phyloP scores from a whole-genome alignment of 2,797 vertebrate species.

The Ctenopoma multispine region DNA sequence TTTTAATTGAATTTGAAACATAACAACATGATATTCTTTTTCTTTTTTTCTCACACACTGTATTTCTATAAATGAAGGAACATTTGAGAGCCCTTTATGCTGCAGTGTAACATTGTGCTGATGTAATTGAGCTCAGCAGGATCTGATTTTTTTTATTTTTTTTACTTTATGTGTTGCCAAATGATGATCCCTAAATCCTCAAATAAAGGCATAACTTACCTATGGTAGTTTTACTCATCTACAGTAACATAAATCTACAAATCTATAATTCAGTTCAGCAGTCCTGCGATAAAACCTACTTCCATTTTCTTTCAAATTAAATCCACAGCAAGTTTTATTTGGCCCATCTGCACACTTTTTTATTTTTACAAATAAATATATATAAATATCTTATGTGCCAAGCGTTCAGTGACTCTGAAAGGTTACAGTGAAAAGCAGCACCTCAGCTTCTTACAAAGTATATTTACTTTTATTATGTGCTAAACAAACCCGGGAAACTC shows the following conservation, averaged over 20 bases:
- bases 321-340: conserved; percentile 1
- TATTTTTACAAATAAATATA: not conserved
- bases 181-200: too few relatives aligned
- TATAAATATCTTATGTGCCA: not conserved
- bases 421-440: not conserved
- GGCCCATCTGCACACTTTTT: not conserved
- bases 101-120: not conserved
- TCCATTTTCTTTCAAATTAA: too few relatives aligned
- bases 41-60: not conserved
- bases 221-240: not conserved
- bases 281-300: too few relatives aligned
- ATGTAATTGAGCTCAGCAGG: not conserved
- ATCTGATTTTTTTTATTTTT: not conserved
- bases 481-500: too few relatives aligned
- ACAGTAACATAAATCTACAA: not conserved
- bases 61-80: not conserved
- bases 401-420: not conserved
- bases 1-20: not conserved
- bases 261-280: not conserved
- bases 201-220: not conserved
- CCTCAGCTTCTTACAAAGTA: too few relatives aligned
- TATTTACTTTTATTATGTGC: too few relatives aligned
- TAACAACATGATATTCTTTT: not conserved
- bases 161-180: not conserved
- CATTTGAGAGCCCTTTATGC: not conserved